These are phyloP conservation scores for Ciconia nigra DNA, from an alignment of 2,797 vertebrate genomes.

Conservation along the genomic window DNA sequence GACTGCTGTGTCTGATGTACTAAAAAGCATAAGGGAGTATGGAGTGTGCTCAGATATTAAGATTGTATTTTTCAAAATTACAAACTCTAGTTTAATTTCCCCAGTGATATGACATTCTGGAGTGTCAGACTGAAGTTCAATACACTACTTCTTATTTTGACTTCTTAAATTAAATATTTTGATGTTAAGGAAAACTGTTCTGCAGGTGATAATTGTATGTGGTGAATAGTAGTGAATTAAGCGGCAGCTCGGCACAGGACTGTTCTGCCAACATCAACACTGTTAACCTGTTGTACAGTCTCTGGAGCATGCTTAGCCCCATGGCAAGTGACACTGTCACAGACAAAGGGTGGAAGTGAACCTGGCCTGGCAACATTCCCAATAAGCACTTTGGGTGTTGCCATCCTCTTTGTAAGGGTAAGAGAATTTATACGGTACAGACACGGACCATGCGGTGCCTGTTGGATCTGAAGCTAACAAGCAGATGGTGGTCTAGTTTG, in stretches of 20 bases:
- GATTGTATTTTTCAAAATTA: neutral
- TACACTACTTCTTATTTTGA: neutral
- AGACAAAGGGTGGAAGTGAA: neutral
- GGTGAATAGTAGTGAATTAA: neutral
- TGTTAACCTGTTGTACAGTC: neutral
- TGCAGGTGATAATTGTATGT: neutral
- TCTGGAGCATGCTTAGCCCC: neutral
- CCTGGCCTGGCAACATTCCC: neutral
- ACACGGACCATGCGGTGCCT: neutral
- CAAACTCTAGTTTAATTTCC: neutral
- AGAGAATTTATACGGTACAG: rapidly evolving
- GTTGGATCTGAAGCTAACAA: neutral
- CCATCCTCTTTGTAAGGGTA: neutral
- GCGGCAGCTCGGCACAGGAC: neutral
- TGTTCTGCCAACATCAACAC: rapidly evolving
- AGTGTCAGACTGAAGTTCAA: neutral
- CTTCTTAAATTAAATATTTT: neutral
- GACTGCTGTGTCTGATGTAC: neutral
- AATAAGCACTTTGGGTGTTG: neutral
- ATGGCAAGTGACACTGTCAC: neutral
- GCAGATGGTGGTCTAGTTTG: neutral
- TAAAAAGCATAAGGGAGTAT: neutral
- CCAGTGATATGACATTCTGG: neutral
- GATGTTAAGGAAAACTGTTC: neutral
- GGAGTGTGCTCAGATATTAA: neutral